A percentile compares a stretch with the other conserved stretches of the same genome.
phyloP scores from a whole-genome alignment of 92 coral and sea anemone species.

The Umimayanthus chanpuru region DNA sequence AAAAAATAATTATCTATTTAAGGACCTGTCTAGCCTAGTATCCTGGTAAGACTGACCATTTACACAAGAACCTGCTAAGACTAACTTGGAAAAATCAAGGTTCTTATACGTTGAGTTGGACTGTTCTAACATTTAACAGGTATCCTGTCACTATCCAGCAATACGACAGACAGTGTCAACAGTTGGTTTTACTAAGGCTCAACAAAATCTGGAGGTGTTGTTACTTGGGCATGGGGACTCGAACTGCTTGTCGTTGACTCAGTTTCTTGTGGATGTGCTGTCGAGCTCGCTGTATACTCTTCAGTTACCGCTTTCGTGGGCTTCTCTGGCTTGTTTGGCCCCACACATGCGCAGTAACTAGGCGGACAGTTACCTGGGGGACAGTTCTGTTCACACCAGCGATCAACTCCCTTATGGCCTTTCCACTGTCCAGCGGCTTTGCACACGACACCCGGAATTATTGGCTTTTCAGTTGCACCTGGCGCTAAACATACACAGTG shows the following conservation, averaged over 20 bases:
- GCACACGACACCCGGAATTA: not conserved
- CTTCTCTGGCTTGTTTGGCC: not conserved
- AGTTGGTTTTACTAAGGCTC: not conserved
- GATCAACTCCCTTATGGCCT: not conserved
- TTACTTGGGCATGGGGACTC: not conserved
- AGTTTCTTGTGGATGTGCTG: not conserved
- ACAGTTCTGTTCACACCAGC: slow-evolving; percentile 28
- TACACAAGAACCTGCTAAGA: too few species aligned
- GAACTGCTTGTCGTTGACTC: not conserved
- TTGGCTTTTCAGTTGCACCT: slow-evolving; percentile 15
- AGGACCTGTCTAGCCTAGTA: too few species aligned
- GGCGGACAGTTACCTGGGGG: slow-evolving; percentile 13
- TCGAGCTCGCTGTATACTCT: not conserved
- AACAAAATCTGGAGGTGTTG: not conserved
- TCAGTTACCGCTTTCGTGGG: not conserved
- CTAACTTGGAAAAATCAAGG: too few species aligned
- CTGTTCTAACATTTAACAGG: too few species aligned
- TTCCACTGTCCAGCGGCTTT: slow-evolving; percentile 13
- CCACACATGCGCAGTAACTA: not conserved
- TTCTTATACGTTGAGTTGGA: too few species aligned
- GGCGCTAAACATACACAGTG: not conserved
- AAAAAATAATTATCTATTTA: too few species aligned
- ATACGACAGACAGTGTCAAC: not conserved
- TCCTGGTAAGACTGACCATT: too few species aligned
- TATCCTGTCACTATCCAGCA: not conserved